Evolutionary conservation across 64 coral and sea anemone genomes (phyloP).

Genomic region (Montipora sp.): DNA sequence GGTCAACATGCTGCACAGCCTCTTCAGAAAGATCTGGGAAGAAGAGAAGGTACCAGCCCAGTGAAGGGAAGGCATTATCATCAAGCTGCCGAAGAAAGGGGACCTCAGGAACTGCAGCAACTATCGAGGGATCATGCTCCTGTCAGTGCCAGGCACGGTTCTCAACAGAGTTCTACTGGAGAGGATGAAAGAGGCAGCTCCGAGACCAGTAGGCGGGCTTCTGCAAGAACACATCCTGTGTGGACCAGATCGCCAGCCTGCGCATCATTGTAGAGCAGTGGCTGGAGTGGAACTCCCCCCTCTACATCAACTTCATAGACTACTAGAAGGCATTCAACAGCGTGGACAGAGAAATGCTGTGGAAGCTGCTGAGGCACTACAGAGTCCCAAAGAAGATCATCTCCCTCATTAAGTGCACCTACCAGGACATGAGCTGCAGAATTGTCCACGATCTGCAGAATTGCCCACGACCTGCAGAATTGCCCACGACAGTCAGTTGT

Average conservation of each 20-base stretch:
- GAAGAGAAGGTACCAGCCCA: neutral
- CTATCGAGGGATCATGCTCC: slow-evolving; percentile 2
- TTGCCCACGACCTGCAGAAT: neutral
- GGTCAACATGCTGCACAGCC: neutral
- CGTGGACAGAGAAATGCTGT: neutral
- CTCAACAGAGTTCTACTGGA: slow-evolving; percentile 13
- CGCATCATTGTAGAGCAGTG: slow-evolving; percentile 21
- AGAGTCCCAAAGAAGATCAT: neutral
- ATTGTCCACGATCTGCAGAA: neutral
- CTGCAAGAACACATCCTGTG: too few species aligned
- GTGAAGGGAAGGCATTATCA: neutral
- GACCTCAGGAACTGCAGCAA: neutral
- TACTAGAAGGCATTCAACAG: slow-evolving; percentile 20
- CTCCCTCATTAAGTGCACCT: neutral
- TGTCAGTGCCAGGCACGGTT: slow-evolving; percentile 2
- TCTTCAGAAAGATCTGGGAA: slow-evolving; percentile 35
- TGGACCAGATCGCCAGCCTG: neutral
- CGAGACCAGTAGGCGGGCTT: too few species aligned
- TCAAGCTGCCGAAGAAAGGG: slow-evolving; percentile 29
- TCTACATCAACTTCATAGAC: slow-evolving; percentile 3
- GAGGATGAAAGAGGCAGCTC: too few species aligned
- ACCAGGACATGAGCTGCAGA: slow-evolving; percentile 1
- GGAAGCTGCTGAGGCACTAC: too few species aligned
- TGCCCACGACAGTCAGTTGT: neutral
- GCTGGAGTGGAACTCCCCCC: neutral